Conservation (phyloP, 2,888 invertebrate genomes). For the Torymus aiolomorphi region DNA sequence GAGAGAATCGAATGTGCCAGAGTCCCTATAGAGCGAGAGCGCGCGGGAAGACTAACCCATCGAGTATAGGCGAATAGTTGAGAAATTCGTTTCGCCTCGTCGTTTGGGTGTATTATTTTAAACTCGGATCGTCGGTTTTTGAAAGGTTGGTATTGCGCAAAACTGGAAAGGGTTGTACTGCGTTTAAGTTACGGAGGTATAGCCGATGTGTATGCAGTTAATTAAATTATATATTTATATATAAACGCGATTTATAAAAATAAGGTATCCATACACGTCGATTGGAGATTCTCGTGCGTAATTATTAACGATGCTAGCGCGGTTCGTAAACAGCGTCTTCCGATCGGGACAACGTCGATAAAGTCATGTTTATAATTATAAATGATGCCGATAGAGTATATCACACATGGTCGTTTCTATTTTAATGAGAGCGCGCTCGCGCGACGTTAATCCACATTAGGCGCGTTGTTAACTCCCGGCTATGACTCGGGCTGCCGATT, state of each 20-base stretch:
- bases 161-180: slow-evolving; percentile 9
- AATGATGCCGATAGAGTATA: slow-evolving; percentile 41
- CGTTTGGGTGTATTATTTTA: too few species aligned
- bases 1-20: slow-evolving; percentile 66
- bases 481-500: not conserved
- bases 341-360: slow-evolving; percentile 38
- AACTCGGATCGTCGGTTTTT: too few species aligned
- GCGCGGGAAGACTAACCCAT: too few species aligned
- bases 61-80: too few species aligned
- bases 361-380: slow-evolving; percentile 51
- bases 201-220: slow-evolving; percentile 8
- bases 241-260: not conserved
- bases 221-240: slow-evolving; percentile 28
- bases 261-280: not conserved
- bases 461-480: slow-evolving; percentile 8
- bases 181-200: slow-evolving; percentile 37
- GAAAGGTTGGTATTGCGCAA: not conserved
- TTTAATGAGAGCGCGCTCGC: slow-evolving; percentile 25
- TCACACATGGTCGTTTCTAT: slow-evolving; percentile 37
- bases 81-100: too few species aligned
- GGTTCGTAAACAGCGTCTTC: slow-evolving; percentile 43
- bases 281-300: slow-evolving; percentile 29
- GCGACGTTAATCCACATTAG: slow-evolving; percentile 37
- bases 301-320: slow-evolving; percentile 18
- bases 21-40: too few species aligned